Evolutionary conservation across 1,140 invertebrate species (phyloP), one percentile per base, ranked within the genome.

Genomic region (Condylostylus longicornis): DNA sequence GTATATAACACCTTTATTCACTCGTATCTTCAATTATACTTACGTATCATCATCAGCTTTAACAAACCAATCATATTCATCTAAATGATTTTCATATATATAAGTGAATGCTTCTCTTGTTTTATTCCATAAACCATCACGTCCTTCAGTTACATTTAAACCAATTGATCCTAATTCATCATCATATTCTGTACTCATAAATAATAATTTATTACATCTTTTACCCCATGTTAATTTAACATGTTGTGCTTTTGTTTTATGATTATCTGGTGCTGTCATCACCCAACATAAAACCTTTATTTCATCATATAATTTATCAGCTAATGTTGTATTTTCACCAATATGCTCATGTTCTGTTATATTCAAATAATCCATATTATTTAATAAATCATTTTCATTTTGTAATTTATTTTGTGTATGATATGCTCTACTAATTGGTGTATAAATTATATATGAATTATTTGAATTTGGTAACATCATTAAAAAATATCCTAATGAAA

Each of bases 1-100:
- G n/a, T n/a, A n/a, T n/a, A n/a, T n/a, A n/a, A n/a, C n/a, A n/a
- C n/a, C n/a, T n/a, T n/a, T n/a, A n/a, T n/a, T n/a, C n/a, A n/a
- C n/a, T n/a, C n/a, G n/a, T n/a, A n/a, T n/a, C n/a, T 8, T 7
- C 27, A 22, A 7, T 18, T 13, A 37, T 23, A 75, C 76, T 66
- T 63, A 90, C 68, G 88, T 93, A 53, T 94, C 89, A 63, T 93
- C 88, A 53, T 94, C 89, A 28, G 87, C 87, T 63, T 94, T 94
- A 48, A 93, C 64, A 54, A 91, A 91, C 86, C 86, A 94, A 57
- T 94, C 88, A 8, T 74, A 80, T 45, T 87, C 69, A 42, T 87
- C 65, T 18, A 69, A 61, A 51, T 93, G 77, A 51, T 87, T 66
- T 34, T 83, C 68, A 50, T 87, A 87, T 7, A 86, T 67, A 51